These are phyloP conservation scores for Uropetala carovei DNA, from an alignment of 2,888 invertebrate species.

Conservation along the genomic window DNA sequence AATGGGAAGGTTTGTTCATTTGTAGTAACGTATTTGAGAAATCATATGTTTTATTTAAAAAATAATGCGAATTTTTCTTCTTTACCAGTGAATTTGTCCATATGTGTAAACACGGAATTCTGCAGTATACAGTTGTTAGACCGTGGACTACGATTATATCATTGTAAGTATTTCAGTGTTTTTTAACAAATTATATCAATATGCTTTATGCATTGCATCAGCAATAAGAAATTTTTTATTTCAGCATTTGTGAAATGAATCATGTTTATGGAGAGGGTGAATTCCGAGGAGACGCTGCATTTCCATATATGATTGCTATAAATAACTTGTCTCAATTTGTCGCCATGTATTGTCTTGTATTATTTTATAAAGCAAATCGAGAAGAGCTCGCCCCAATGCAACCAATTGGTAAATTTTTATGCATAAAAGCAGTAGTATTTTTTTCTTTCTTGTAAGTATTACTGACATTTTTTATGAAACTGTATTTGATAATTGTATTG, in stretches of 20 bases:
- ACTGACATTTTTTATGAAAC: slow-evolving; percentile 63
- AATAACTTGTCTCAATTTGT: slow-evolving; percentile 97
- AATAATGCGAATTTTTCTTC: background rate
- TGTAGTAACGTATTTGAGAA: slow-evolving; percentile 18
- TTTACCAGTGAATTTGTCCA: slow-evolving; percentile 90
- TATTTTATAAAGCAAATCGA: slow-evolving; percentile 94
- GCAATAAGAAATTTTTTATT: slow-evolving; percentile 70
- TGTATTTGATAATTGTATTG: slow-evolving; percentile 18
- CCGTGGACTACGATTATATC: slow-evolving; percentile 93
- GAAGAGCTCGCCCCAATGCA: slow-evolving; percentile 93
- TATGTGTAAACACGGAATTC: slow-evolving; percentile 96
- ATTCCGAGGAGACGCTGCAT: slow-evolving; percentile 90
- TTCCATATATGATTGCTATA: slow-evolving; percentile 90
- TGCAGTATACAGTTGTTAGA: slow-evolving; percentile 95
- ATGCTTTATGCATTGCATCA: background rate
- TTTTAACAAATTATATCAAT: background rate
- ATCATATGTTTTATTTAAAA: background rate
- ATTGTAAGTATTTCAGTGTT: slow-evolving; percentile 80
- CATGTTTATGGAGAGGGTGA: slow-evolving; percentile 95
- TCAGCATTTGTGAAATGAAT: slow-evolving; percentile 88
- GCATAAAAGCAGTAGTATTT: slow-evolving; percentile 98
- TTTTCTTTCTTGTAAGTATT: slow-evolving; percentile 96
- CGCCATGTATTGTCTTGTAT: slow-evolving; percentile 96
- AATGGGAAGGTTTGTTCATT: slow-evolving; percentile 86
- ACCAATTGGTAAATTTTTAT: slow-evolving; percentile 96